phyloP scores from a whole-genome alignment of 2,113 vertebrate species.

The Vombatus ursinus region DNA sequence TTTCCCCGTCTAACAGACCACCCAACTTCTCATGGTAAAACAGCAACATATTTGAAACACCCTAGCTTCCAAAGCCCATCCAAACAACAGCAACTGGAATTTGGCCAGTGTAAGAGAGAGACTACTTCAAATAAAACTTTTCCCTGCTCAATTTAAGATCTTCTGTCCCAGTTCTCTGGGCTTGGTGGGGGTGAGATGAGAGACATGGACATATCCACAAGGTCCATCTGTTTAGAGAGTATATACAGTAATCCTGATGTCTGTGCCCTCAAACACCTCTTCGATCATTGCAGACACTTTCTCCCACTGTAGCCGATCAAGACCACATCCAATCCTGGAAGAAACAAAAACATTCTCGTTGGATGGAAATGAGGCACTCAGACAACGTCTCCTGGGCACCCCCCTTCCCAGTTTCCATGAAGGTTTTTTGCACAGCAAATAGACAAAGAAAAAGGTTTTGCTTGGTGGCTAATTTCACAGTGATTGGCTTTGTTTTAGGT shows the following conservation, averaged over 20 bases:
- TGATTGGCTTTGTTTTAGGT: background rate
- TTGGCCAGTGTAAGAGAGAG: background rate
- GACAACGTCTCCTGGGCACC: background rate
- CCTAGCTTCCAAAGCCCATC: constrained; percentile 29
- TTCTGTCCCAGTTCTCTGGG: background rate
- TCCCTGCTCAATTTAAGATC: constrained; percentile 13
- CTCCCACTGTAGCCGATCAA: constrained; percentile 91
- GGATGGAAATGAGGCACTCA: background rate
- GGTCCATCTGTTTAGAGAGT: constrained; percentile 80
- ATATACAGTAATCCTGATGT: constrained; percentile 93
- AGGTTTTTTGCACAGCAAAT: background rate
- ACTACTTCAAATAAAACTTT: constrained; percentile 38
- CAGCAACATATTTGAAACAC: constrained; percentile 16
- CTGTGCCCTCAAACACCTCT: constrained; percentile 88
- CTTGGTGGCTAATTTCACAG: background rate
- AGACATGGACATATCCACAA: background rate
- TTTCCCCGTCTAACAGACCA: background rate
- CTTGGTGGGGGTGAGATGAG: constrained; percentile 1
- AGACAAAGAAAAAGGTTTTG: background rate
- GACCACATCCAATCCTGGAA: constrained; percentile 95
- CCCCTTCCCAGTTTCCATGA: background rate
- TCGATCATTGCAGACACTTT: constrained; percentile 90
- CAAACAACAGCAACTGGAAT: constrained; percentile 3
- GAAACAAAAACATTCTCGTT: constrained; percentile 47
- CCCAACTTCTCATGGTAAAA: background rate